Evolutionary conservation across 2,888 invertebrate species (phyloP).

Genomic region (Sipha maydis): DNA sequence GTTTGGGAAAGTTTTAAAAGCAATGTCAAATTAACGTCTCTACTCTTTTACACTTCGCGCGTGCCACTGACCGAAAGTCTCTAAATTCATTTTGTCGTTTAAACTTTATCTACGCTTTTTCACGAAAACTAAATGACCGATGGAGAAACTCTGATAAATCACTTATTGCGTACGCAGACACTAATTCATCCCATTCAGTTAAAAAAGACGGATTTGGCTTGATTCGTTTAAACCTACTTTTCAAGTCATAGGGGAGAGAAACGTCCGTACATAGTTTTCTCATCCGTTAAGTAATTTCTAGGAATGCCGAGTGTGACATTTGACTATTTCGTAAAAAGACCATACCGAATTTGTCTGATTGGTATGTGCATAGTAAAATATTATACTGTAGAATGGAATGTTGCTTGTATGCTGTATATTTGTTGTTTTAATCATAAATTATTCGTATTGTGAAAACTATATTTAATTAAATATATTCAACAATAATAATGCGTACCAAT

Average conservation of each 20-base stretch:
- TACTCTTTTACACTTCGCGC: neutral
- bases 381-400: too few relatives aligned
- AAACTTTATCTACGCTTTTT: slow-evolving; percentile 23
- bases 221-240: slow-evolving; percentile 37
- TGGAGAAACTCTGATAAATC: slow-evolving; percentile 59
- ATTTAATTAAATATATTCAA: too few relatives aligned
- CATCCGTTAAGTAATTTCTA: slow-evolving; percentile 1
- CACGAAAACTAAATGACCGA: slow-evolving; percentile 55
- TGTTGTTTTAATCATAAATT: too few relatives aligned
- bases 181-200: slow-evolving; percentile 52
- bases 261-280: slow-evolving; percentile 11
- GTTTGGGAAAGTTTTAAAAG: slow-evolving; percentile 51
- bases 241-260: neutral
- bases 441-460: too few relatives aligned
- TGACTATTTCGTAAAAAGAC: slow-evolving; percentile 15
- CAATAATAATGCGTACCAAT: too few relatives aligned
- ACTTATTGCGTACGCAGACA: slow-evolving; percentile 33
- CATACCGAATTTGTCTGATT: neutral
- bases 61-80: neutral
- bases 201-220: slow-evolving; percentile 59
- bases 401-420: too few relatives aligned
- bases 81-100: slow-evolving; percentile 32
- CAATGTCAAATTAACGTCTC: slow-evolving; percentile 48
- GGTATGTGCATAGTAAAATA: neutral
- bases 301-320: neutral